Percentiles rank a stretch among this genome's conserved stretches.
phyloP scores from a whole-genome alignment of 1,140 invertebrate genomes.

The Euura saliciscinereae region DNA sequence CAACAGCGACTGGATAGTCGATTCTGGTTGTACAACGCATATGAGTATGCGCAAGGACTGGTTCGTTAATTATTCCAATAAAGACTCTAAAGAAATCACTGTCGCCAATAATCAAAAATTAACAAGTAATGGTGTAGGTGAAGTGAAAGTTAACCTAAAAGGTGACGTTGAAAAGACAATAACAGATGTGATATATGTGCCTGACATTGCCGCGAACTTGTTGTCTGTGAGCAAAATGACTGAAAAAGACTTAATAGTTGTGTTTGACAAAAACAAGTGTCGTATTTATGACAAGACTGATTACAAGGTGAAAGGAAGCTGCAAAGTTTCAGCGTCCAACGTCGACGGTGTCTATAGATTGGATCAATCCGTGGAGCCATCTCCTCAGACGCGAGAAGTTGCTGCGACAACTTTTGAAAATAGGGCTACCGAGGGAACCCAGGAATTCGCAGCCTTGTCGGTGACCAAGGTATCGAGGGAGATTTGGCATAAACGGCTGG shows the following conservation, averaged over 20 bases:
- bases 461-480: not conserved
- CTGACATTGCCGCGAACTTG: not conserved
- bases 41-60: too few relatives aligned
- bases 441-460: not conserved
- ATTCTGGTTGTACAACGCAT: too few relatives aligned
- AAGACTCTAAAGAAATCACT: too few relatives aligned
- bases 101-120: too few relatives aligned
- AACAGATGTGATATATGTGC: not conserved
- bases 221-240: constrained; percentile 11
- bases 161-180: not conserved
- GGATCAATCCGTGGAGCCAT: not conserved
- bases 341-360: not conserved
- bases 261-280: not conserved
- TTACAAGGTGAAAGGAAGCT: not conserved
- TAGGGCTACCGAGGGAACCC: not conserved
- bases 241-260: not conserved
- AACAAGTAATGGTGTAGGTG: too few relatives aligned
- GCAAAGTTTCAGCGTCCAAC: not conserved
- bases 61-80: too few relatives aligned
- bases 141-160: too few relatives aligned
- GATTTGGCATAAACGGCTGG: not conserved
- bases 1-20: too few relatives aligned
- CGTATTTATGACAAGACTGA: not conserved
- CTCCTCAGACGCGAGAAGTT: not conserved
- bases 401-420: not conserved